These are phyloP conservation scores for Neofelis nebulosa DNA, from an alignment of 2,113 vertebrate species.

Conservation along the genomic window DNA sequence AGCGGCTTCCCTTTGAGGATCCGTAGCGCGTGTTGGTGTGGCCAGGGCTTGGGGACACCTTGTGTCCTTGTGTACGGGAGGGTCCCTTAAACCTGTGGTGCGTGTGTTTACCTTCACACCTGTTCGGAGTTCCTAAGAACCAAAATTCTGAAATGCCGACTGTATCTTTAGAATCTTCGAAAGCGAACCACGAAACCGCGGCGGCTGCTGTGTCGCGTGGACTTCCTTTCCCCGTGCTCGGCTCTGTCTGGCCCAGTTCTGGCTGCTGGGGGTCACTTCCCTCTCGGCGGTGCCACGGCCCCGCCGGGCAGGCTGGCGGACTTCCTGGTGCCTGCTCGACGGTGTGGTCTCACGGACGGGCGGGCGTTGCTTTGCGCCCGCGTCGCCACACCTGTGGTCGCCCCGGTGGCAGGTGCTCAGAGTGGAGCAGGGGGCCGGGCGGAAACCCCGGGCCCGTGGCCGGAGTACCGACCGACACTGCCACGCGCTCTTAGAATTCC, in stretches of 20 bases:
- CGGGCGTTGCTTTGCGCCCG: neutral
- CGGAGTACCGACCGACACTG: neutral
- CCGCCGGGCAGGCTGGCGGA: accelerated
- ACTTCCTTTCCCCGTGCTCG: neutral
- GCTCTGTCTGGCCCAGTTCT: too few species aligned
- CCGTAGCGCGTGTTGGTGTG: accelerated
- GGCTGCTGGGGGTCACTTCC: accelerated
- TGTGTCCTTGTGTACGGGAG: neutral
- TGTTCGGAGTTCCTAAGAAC: neutral
- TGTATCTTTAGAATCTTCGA: neutral
- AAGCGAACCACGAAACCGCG: neutral
- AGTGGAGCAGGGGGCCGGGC: neutral
- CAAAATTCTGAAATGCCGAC: neutral
- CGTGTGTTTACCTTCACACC: neutral
- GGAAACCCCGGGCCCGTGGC: accelerated
- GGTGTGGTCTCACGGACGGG: neutral
- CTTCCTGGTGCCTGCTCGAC: too few species aligned
- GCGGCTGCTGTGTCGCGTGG: accelerated
- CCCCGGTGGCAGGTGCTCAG: neutral
- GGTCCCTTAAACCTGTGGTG: neutral
- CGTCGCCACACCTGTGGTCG: neutral
- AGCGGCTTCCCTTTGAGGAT: neutral
- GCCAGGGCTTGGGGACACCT: neutral
- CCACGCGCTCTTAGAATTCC: neutral
- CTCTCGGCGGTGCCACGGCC: accelerated